These are phyloP conservation scores for Cotesia vestalis DNA, from an alignment of 1,140 invertebrate genomes.

Conservation along the genomic window DNA sequence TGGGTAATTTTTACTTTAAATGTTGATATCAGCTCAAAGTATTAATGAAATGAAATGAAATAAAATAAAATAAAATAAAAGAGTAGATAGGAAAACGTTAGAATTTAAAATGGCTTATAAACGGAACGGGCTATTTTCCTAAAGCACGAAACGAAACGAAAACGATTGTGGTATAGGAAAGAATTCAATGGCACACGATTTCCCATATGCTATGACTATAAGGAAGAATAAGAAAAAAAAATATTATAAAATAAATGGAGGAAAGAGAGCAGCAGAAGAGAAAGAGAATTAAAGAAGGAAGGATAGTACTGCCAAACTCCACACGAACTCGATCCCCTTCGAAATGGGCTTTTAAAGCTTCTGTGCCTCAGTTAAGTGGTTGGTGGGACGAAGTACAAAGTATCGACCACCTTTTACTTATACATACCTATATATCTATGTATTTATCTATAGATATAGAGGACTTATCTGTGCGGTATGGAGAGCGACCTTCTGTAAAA, in stretches of 20 bases:
- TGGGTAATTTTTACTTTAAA: too few species aligned
- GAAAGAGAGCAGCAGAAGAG: background rate
- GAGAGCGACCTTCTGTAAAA: slow-evolving; percentile 9
- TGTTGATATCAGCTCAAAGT: background rate
- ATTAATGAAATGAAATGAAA: background rate
- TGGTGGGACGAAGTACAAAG: slow-evolving; percentile 13
- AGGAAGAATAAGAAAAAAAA: background rate
- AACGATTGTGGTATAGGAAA: background rate
- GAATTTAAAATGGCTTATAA: slow-evolving; percentile 8
- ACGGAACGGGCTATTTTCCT: background rate
- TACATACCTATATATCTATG: background rate
- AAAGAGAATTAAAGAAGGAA: background rate
- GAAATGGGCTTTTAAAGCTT: slow-evolving; percentile 12
- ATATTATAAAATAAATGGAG: too few species aligned
- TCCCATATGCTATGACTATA: slow-evolving; percentile 3
- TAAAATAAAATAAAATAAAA: background rate
- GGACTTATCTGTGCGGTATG: too few species aligned
- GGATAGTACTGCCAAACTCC: background rate
- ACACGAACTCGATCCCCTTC: slow-evolving; percentile 10
- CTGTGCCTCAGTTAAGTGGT: slow-evolving; percentile 14
- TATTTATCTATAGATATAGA: too few species aligned
- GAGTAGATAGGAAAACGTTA: slow-evolving; percentile 1
- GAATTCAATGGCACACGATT: slow-evolving; percentile 1
- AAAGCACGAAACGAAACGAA: background rate
- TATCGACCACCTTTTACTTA: background rate